A percentile compares a stretch with the other conserved stretches of the same genome.
Evolutionary conservation across 2,797 vertebrate species (phyloP).

Genomic region (Sandelia bainsii): DNA sequence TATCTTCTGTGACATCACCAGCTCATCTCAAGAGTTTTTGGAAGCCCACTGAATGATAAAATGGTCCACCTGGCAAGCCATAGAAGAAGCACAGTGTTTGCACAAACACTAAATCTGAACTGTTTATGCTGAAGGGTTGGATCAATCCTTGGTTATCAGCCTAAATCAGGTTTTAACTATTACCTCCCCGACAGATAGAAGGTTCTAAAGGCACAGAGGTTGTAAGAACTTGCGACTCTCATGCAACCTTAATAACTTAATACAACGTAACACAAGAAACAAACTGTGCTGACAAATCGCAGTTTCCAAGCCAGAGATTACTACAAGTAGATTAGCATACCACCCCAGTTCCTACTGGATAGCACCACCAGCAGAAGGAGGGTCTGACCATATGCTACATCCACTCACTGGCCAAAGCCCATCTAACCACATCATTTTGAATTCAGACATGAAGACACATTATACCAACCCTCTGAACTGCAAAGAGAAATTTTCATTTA

Average conservation of each 20-base stretch:
- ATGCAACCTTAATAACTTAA: neutral
- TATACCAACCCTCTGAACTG: slow-evolving; percentile 22
- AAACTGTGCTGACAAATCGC: slow-evolving; percentile 11
- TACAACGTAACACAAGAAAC: slow-evolving; percentile 12
- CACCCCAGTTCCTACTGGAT: slow-evolving; percentile 6
- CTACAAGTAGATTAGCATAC: slow-evolving; percentile 24
- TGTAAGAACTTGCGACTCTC: neutral
- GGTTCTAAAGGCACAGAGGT: neutral
- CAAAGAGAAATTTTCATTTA: slow-evolving; percentile 48
- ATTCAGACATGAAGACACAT: slow-evolving; percentile 37
- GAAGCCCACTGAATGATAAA: neutral
- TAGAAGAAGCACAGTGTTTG: neutral
- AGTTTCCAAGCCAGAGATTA: slow-evolving; percentile 43
- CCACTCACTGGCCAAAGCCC: slow-evolving; percentile 21
- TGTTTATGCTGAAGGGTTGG: neutral
- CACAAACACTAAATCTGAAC: neutral
- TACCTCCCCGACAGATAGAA: slow-evolving; percentile 1
- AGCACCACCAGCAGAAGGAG: slow-evolving; percentile 1
- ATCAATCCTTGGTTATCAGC: neutral
- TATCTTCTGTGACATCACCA: neutral
- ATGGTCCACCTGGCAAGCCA: neutral
- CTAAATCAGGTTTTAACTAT: slow-evolving; percentile 8
- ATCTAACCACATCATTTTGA: slow-evolving; percentile 28
- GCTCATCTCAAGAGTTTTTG: neutral
- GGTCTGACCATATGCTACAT: slow-evolving; percentile 12